Evolutionary conservation across 64 coral and sea anemone species (phyloP).

Genomic region (Montipora sp.): DNA sequence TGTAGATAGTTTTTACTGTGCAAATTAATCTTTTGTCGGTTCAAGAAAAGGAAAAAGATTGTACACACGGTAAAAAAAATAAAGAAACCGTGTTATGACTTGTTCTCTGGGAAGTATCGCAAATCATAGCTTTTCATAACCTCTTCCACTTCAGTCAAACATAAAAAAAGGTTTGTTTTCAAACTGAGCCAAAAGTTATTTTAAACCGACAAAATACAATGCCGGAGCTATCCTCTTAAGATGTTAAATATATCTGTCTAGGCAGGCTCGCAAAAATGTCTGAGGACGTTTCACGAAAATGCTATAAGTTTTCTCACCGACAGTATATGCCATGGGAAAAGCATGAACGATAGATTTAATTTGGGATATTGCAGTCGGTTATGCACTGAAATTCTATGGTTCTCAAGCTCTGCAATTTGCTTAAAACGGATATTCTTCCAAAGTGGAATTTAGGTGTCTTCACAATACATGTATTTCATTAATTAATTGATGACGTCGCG

Average conservation of each 20-base stretch:
- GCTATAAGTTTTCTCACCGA: neutral
- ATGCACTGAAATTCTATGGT: neutral
- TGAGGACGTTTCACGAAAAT: too few relatives aligned
- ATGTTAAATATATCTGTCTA: constrained; percentile 20
- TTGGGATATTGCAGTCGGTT: too few relatives aligned
- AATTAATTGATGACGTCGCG: constrained; percentile 55
- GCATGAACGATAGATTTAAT: too few relatives aligned
- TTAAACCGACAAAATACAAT: constrained; percentile 27
- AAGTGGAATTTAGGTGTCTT: constrained; percentile 5
- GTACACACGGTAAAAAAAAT: too few relatives aligned
- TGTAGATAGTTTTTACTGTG: neutral
- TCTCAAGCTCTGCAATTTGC: neutral
- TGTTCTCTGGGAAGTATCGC: neutral
- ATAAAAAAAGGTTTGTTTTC: neutral
- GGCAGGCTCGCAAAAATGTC: constrained; percentile 1
- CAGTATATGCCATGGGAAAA: too few relatives aligned
- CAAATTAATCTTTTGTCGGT: neutral
- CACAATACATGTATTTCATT: constrained; percentile 1
- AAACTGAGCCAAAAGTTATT: neutral
- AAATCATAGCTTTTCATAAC: too few relatives aligned
- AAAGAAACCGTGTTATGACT: too few relatives aligned
- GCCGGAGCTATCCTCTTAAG: constrained; percentile 2
- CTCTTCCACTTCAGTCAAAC: constrained; percentile 15
- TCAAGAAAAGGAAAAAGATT: too few relatives aligned
- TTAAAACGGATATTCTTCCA: neutral